phyloP scores from a whole-genome alignment of 2,113 vertebrate species.

The Trematomus loennbergii region DNA sequence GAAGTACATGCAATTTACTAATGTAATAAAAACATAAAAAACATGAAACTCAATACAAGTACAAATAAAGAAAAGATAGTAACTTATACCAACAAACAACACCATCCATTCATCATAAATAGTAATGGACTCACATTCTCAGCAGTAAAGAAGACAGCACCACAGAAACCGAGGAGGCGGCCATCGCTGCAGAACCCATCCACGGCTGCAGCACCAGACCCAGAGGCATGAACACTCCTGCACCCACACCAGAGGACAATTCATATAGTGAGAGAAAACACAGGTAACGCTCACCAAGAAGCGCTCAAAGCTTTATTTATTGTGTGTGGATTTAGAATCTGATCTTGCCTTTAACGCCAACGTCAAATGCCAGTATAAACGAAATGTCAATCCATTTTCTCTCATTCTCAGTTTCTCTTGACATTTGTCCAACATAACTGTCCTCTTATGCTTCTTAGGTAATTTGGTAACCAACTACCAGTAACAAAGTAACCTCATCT shows the following conservation, averaged over 20 bases:
- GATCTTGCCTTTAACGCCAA: not conserved
- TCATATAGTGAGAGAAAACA: no score
- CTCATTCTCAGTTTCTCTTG: no score
- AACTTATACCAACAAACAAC: no score
- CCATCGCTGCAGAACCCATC: conserved; percentile 99
- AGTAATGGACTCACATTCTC: conserved; percentile 84
- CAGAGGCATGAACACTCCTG: conserved; percentile 93
- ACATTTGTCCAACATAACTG: not conserved
- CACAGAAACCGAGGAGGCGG: conserved; percentile 95
- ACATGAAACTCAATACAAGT: no score
- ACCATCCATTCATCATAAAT: no score
- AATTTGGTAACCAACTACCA: no score
- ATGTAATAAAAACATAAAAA: no score
- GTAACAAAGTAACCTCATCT: no score
- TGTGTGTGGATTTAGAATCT: not conserved
- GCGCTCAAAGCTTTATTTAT: not conserved
- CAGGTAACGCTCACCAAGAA: not conserved
- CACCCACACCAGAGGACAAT: not conserved
- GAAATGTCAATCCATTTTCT: not conserved
- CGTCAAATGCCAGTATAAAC: not conserved
- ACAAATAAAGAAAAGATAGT: no score
- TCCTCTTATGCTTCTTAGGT: not conserved
- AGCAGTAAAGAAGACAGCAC: conserved; percentile 95
- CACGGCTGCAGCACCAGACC: conserved; percentile 95
- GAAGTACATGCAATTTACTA: no score